phyloP scores from a whole-genome alignment of 2,113 vertebrate species.

The Microcebus jonahi region DNA sequence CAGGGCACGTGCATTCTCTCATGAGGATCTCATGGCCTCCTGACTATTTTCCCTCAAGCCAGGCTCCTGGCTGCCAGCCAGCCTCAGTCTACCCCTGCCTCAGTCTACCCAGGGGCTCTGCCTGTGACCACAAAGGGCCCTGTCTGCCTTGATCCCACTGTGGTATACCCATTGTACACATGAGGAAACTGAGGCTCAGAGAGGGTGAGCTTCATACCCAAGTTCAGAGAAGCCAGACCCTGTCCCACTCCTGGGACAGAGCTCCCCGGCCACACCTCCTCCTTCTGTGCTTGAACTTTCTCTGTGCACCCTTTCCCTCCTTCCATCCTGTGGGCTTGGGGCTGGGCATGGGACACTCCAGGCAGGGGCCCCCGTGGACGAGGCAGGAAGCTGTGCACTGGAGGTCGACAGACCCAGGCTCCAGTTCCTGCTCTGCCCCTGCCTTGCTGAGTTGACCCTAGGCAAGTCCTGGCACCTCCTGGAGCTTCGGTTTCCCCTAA shows the following conservation, averaged over 20 bases:
- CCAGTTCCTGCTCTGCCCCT: background rate
- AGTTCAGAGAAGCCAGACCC: background rate
- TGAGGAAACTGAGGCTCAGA: background rate
- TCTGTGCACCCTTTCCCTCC: no score
- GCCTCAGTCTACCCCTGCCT: background rate
- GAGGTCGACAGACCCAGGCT: background rate
- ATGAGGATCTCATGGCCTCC: background rate
- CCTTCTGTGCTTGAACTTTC: background rate
- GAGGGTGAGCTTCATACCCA: background rate
- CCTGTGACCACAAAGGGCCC: background rate
- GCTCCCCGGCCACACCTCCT: background rate
- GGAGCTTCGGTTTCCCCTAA: background rate
- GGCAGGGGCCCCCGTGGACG: background rate
- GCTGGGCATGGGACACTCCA: background rate
- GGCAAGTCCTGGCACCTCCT: background rate
- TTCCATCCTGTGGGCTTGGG: fast-evolving
- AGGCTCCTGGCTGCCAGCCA: background rate
- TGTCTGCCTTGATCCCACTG: background rate
- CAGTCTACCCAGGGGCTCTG: background rate
- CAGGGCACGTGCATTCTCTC: background rate
- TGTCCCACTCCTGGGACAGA: background rate
- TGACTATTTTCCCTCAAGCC: background rate
- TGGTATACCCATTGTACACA: background rate
- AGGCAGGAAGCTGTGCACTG: background rate
- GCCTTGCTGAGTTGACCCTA: background rate